Base-by-base conservation (phyloP, 2,797 vertebrate species). In the Poecilia wingei region DNA sequence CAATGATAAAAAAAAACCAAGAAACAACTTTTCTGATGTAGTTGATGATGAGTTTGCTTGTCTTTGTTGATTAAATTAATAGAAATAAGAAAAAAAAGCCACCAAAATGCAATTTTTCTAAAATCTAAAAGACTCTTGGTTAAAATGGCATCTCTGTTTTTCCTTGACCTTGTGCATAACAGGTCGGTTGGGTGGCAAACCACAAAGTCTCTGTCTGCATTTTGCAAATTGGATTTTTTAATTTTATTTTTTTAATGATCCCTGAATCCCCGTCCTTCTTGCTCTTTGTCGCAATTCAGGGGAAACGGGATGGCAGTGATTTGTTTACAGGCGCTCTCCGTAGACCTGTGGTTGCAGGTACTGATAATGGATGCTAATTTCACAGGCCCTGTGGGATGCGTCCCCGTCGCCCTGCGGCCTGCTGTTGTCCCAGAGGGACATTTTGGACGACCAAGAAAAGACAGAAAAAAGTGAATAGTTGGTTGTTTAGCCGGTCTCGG, bases 281-380 rank as follows among this genome's bases (percentile, higher is more conserved):
- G 53, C 72, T 76, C 75, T 47, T 85, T 77, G 57, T 61, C 53
- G 45, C 84, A 69, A 81, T 76, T 64, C 14, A 46, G 75, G 80
- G 69, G 86, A 77, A 79, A 84, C 78, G 22, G 1, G 43, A 72
- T 75, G 66, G 77, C 77, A 28, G 88, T 16, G 78, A 88, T 88
- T 93, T 93, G 91, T 94, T 93, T 85, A 86, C 91, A 77, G 84
- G 85, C 53, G 79, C 81, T 86, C 93, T 91, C 92, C 85, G 79
- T 74, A 92, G 92, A 91, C 92, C 89, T 93, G 92, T 91, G 93
- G 93, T 94, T 90, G 83, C 92, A 94, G 93, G 93, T 94, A 93
- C 84, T 25, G 87, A 94, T 95, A 94, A 93, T 94, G 86, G 92
- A 85, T 84, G 87, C 91, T 94, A 89, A 94, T 95, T 94, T 93